Percentiles rank a stretch among this genome's conserved stretches.
Evolutionary conservation across 2,888 invertebrate species (phyloP).

Genomic region (Amblyteles armatorius): DNA sequence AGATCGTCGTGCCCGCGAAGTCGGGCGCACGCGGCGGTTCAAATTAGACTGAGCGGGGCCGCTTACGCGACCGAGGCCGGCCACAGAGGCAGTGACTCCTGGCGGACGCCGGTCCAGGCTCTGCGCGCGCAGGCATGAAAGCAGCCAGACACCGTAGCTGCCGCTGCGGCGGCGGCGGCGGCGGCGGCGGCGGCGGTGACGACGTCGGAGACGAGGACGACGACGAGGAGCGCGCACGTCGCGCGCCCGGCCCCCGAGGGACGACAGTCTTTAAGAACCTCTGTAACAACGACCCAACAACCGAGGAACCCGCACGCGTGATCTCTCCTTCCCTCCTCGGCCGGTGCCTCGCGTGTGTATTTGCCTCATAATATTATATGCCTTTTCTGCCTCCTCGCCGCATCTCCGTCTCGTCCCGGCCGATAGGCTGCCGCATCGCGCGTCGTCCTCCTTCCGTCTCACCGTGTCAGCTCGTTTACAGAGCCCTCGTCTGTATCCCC

Average conservation of each 20-base stretch:
- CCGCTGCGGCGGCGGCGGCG: conserved; percentile 50
- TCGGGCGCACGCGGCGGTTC: conserved; percentile 84
- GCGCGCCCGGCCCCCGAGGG: conserved; percentile 56
- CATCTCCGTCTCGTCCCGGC: neutral
- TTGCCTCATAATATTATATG: conserved; percentile 41
- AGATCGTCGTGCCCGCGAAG: conserved; percentile 79
- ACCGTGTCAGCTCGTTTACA: conserved; percentile 54
- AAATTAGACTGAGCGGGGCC: conserved; percentile 84
- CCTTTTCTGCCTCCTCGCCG: conserved; percentile 28
- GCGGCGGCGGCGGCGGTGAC: conserved; percentile 57
- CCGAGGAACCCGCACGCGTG: conserved; percentile 75
- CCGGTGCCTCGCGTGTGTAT: conserved; percentile 40
- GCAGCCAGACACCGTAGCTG: conserved; percentile 62
- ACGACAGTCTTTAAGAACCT: conserved; percentile 73
- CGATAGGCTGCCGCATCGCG: neutral
- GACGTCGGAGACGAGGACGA: conserved; percentile 41
- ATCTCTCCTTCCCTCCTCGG: conserved; percentile 65
- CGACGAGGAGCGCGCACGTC: conserved; percentile 52
- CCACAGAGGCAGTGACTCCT: conserved; percentile 83
- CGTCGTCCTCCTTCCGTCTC: conserved; percentile 55
- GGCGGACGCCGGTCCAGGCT: conserved; percentile 83
- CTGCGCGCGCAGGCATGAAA: conserved; percentile 81
- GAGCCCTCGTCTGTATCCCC: conserved; percentile 44
- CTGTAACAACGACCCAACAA: conserved; percentile 78
- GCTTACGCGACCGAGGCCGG: conserved; percentile 83